Evolutionary conservation across 2,113 vertebrate genomes (phyloP), one percentile per base, ranked within the genome.

Genomic region (Kryptolebias marmoratus): DNA sequence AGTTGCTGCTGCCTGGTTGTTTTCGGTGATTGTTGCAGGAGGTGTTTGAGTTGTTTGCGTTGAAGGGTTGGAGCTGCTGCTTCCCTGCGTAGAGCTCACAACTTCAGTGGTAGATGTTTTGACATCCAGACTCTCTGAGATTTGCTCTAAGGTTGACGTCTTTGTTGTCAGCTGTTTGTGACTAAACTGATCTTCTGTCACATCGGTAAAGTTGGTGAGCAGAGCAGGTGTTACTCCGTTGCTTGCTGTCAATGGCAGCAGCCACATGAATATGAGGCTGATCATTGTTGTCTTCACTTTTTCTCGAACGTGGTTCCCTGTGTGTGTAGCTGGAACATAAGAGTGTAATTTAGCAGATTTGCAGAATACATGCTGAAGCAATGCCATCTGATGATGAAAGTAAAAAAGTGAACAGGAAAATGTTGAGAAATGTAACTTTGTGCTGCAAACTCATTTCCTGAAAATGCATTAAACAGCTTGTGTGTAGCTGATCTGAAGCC

Each of bases 241-340:
- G n/a, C 59, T 77, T 14, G 73, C 42, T 53, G 52, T 76, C 64
- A 82, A 49, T 44, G 68, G 61, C 57, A 91, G 18, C 52, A 89
- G 13, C 64, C 80, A 79, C 31, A 87, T 14, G 2, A 90, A 63
- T 18, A 79, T 0, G 0, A 86, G 22, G 59, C 44, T 62, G 5
- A 30, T 52, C 86, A 82, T 88, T 61, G 22, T 82, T 28, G 11
- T 73, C 64, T 1, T 6, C 8, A 5, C 9, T 42, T 42, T 42
- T 42, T 9, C 39, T 42, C 1, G 39, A 42, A 32, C 48, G 53
- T 44, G 56, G 15, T 55, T 36, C 27, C 3, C 15, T 64, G 31
- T 39, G 2, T 77, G 39, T 64, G 44, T 36, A 68, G 42, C 81
- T 82, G 65, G 2, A 83, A 87, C 31, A 82, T 8, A 79, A 49